Evolutionary conservation across 2,797 vertebrate genomes (phyloP), one percentile per base, ranked within the genome.

Genomic region (Spinus pinus): DNA sequence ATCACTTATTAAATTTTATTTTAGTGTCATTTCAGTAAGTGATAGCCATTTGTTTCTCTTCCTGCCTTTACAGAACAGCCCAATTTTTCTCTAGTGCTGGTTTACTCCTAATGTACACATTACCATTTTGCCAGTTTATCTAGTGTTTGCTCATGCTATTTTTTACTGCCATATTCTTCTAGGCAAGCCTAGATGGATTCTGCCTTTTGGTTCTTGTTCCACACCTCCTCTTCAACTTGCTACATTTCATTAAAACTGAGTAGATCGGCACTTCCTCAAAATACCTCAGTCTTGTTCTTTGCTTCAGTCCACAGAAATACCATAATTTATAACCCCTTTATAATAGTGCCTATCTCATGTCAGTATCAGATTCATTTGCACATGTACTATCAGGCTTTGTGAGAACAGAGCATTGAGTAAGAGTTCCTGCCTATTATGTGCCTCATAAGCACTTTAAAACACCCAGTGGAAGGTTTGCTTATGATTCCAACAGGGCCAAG

Each of bases 231-330:
- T 81, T 90, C 82, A 78, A 41, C 61, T 82, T 66, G 54, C 44
- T 30, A 35, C 67, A 61, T 79, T 92, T 95, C 79, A 85, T 88
- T 93, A 90, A 66, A 96, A 93, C 75, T 58, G 62, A 23, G 39
- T 17, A 66, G 78, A 88, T 88, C 71, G 62, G 72, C 47, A 81
- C 44, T 64, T 91, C 46, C 70, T 80, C 77, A 65, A 86, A 93
- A 95, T 67, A 92, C 51, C 49, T 83, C 69, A 53, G 56, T 47
- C 91, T 86, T 72, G 37, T 91, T 95, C 83, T 84, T 77, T 62
- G 49, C 71, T 81, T 81, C 72, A 81, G 89, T 88, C 85, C 57
- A 92, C 31, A 49, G 54, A 61, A 88, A 67, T 62, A 87, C 10
- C 72, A 10, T 54, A 44, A 86, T 60, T 80, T 91, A 81, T 78